Base-by-base conservation (phyloP, 2,888 invertebrate genomes). In the Agonum fuliginosum region DNA sequence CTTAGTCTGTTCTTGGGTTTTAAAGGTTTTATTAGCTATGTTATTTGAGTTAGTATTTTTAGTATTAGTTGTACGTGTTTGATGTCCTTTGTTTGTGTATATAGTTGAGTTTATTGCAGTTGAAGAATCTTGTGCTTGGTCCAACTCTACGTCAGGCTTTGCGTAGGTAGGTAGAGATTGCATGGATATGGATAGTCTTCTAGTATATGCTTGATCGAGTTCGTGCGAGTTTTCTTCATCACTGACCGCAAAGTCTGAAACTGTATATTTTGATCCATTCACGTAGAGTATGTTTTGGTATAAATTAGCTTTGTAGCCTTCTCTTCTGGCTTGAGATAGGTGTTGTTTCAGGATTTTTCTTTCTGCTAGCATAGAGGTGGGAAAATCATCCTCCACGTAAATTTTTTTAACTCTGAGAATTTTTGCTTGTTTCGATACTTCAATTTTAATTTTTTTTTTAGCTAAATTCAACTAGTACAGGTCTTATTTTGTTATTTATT, bases 261-360 rank as follows among this genome's bases (percentile, higher is more conserved):
- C 8, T 20, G 19, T 51, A 22, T 51, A 51, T 51, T 51, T 51
- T 19, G 19, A 19, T n/a, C 51, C 19, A 20, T 51, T 51, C 2
- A 51, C 22, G n/a, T 3, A 51, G 20, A 51, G 20, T 19, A 51
- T 19, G 19, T 48, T 48, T 48, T 48, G 46, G 19, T 17, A 48
- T 48, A 48, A 48, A 19, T 48, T 48, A 6, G 19, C 46, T 48
- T 48, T 48, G 10, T 17, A 19, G 14, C 46, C 46, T 3, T 48
- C 46, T 48, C 17, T 48, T 22, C 8, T 51, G 2, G 51, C 51
- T 51, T 51, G 5, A 19, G 22, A 20, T 51, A 51, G 10, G 4
- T 51, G 51, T 22, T 51, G 51, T 20, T 51, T 51, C 22, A 51
- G n/a, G 22, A 20, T 20, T 51, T 51, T 51, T 51, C 51, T 51